Conservation (phyloP, 2,113 vertebrate genomes). For the Etheostoma spectabile region DNA sequence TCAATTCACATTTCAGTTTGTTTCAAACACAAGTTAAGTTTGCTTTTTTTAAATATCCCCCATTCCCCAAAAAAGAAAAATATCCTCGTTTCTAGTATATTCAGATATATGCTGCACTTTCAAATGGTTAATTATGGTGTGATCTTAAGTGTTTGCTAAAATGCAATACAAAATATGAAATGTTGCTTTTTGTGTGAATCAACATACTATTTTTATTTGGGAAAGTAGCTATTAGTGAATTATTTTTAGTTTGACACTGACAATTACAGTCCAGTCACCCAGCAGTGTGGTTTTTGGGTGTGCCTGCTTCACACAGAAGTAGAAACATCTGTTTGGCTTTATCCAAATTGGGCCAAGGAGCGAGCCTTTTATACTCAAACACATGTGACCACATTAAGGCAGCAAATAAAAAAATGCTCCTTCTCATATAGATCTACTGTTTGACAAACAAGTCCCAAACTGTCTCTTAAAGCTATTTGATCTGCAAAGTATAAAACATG, state of each 20-base stretch:
- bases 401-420: conserved; percentile 63
- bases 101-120: neutral
- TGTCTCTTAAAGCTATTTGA: conserved; percentile 1
- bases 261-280: conserved; percentile 78
- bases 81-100: neutral
- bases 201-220: conserved; percentile 52
- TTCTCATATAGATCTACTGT: conserved; percentile 49
- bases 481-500: neutral
- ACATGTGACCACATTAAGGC: conserved; percentile 79
- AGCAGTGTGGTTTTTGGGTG: conserved; percentile 79
- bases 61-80: neutral
- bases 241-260: conserved; percentile 74
- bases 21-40: conserved; percentile 1
- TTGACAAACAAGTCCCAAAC: conserved; percentile 29
- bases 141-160: conserved; percentile 11
- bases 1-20: neutral
- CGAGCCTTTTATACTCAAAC: conserved; percentile 63
- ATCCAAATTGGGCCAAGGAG: conserved; percentile 57
- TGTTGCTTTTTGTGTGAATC: conserved; percentile 35
- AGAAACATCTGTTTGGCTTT: conserved; percentile 83
- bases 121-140: neutral
- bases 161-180: conserved; percentile 9
- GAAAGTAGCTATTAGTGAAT: conserved; percentile 65
- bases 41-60: neutral
- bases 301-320: conserved; percentile 73